These are phyloP conservation scores for Sebastes paucispinis DNA, from an alignment of 2,797 vertebrate species.

Conservation along the genomic window DNA sequence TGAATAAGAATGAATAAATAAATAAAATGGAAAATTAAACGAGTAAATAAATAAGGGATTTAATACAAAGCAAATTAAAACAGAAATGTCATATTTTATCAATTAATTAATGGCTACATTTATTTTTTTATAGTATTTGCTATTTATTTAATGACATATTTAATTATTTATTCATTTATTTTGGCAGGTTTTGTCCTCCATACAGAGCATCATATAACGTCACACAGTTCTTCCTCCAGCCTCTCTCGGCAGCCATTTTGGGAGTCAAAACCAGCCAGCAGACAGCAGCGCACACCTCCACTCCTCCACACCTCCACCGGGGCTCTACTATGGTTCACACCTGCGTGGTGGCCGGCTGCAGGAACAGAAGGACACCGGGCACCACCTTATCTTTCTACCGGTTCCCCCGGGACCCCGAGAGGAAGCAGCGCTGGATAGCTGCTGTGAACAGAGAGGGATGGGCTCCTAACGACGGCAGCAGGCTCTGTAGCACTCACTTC, in stretches of 20 bases:
- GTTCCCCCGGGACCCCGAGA: constrained; percentile 81
- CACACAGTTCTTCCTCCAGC: background rate
- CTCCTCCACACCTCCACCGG: constrained; percentile 29
- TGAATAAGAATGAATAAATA: too few relatives aligned
- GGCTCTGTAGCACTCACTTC: constrained; percentile 83
- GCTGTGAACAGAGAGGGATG: constrained; percentile 83
- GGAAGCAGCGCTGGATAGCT: constrained; percentile 83
- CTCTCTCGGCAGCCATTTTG: constrained; percentile 79
- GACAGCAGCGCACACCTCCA: constrained; percentile 40
- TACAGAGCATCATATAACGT: too few relatives aligned
- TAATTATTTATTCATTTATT: too few relatives aligned
- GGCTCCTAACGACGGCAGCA: constrained; percentile 82
- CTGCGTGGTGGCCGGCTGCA: constrained; percentile 83
- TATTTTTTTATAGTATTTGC: too few relatives aligned
- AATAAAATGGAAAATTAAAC: too few relatives aligned
- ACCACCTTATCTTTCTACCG: constrained; percentile 81
- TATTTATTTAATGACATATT: too few relatives aligned
- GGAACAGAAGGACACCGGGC: constrained; percentile 81
- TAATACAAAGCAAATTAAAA: too few relatives aligned
- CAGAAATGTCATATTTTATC: too few relatives aligned
- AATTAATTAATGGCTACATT: too few relatives aligned
- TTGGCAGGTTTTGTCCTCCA: too few relatives aligned
- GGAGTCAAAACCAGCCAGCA: constrained; percentile 77
- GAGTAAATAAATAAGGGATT: too few relatives aligned
- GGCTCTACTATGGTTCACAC: constrained; percentile 82